Evolutionary conservation across 2,113 vertebrate genomes (phyloP).

Genomic region (Gorsachius goisagi): DNA sequence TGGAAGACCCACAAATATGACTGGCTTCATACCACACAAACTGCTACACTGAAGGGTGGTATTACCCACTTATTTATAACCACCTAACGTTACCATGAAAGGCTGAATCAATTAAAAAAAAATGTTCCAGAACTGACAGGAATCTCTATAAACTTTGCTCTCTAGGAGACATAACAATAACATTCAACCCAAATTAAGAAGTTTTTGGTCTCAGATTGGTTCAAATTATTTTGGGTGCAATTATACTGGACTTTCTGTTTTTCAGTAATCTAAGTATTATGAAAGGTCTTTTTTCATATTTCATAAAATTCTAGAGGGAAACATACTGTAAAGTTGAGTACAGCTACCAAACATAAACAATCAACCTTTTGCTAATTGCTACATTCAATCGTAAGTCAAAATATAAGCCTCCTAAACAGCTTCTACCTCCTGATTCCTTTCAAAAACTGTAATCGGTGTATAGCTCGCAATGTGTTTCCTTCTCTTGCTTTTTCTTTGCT

Average conservation of each 20-base stretch:
- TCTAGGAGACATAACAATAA: slow-evolving; percentile 34
- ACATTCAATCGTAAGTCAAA: neutral
- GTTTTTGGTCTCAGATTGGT: neutral
- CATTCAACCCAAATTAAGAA: neutral
- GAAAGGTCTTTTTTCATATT: neutral
- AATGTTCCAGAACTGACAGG: slow-evolving; percentile 20
- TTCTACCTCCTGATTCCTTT: neutral
- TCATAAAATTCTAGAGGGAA: neutral
- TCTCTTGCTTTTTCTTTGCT: neutral
- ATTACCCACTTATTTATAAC: slow-evolving; percentile 54
- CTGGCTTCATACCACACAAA: slow-evolving; percentile 34
- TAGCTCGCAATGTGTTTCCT: neutral
- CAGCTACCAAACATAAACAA: neutral
- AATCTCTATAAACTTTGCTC: slow-evolving; percentile 26
- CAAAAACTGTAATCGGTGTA: neutral
- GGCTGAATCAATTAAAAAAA: slow-evolving; percentile 27
- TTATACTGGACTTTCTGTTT: neutral
- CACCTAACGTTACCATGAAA: slow-evolving; percentile 14
- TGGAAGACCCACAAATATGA: slow-evolving; percentile 39
- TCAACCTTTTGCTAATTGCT: neutral
- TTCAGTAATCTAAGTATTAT: neutral
- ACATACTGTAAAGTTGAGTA: neutral
- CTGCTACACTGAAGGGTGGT: slow-evolving; percentile 15
- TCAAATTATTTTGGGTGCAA: slow-evolving; percentile 1
- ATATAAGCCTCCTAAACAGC: neutral